phyloP scores from a whole-genome alignment of 2,888 invertebrate species.

The Caenorhabditis afra region DNA sequence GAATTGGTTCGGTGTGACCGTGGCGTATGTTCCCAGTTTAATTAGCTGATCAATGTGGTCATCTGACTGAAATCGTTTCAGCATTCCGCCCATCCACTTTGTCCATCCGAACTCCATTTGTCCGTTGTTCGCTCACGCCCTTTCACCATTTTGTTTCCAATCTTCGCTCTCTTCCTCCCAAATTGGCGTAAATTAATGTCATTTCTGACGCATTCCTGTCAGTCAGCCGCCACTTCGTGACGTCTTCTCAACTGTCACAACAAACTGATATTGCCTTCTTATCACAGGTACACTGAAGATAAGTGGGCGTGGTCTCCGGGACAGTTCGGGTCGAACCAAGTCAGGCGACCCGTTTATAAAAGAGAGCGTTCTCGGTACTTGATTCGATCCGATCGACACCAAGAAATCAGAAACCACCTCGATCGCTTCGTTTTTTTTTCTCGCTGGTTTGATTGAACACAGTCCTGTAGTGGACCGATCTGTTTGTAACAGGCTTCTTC shows the following conservation, averaged over 20 bases:
- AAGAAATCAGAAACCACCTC: slow-evolving; percentile 41
- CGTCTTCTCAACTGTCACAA: no score
- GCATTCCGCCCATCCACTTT: slow-evolving; percentile 3
- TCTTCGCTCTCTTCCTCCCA: slow-evolving; percentile 8
- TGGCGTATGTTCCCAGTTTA: slow-evolving; percentile 1
- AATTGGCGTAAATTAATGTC: neutral
- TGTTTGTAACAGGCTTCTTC: no score
- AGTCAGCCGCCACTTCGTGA: no score
- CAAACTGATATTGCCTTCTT: no score
- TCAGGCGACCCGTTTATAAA: slow-evolving; percentile 48
- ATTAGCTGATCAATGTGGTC: slow-evolving; percentile 42
- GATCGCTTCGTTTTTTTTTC: slow-evolving; percentile 7
- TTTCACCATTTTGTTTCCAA: neutral
- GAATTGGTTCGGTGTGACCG: slow-evolving; percentile 37
- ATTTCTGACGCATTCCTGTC: neutral
- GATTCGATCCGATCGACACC: slow-evolving; percentile 7
- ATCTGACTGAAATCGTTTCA: slow-evolving; percentile 30
- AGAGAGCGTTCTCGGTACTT: slow-evolving; percentile 33
- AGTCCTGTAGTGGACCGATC: neutral
- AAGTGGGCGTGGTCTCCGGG: slow-evolving; percentile 15
- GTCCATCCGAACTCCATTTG: slow-evolving; percentile 3
- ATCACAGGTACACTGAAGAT: no score
- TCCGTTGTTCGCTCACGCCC: neutral
- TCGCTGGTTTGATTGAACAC: neutral
- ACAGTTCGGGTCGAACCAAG: slow-evolving; percentile 41